Evolutionary conservation across 2,113 vertebrate genomes (phyloP).

Genomic region (Cinclus cinclus): DNA sequence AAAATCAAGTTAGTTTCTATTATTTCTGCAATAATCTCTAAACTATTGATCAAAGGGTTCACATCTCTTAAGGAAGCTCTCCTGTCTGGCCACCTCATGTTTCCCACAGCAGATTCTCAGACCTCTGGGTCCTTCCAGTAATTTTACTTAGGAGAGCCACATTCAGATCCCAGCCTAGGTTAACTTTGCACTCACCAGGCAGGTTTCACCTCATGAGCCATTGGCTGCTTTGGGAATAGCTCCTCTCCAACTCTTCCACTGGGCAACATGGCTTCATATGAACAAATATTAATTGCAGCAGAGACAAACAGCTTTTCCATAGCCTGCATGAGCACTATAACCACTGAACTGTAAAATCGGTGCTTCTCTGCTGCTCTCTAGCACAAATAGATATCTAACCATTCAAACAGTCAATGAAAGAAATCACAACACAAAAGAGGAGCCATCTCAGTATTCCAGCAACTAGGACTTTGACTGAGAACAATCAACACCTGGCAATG

Average conservation of each 20-base stretch:
- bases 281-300: background rate
- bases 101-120: background rate
- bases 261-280: background rate
- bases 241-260: background rate
- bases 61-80: background rate
- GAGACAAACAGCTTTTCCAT: background rate
- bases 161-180: background rate
- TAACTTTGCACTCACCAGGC: fast-evolving
- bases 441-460: background rate
- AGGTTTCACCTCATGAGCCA: background rate
- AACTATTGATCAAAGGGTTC: background rate
- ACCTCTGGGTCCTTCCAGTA: background rate
- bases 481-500: background rate
- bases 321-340: background rate
- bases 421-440: background rate
- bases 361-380: background rate
- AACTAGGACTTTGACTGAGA: background rate
- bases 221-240: background rate
- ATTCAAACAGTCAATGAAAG: background rate
- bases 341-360: background rate
- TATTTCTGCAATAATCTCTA: background rate
- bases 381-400: background rate
- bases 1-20: background rate
- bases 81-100: too few relatives aligned
- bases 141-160: background rate